Evolutionary conservation across 2,113 vertebrate species (phyloP), one percentile per base, ranked within the genome.

Genomic region (Aplodontia rufa): DNA sequence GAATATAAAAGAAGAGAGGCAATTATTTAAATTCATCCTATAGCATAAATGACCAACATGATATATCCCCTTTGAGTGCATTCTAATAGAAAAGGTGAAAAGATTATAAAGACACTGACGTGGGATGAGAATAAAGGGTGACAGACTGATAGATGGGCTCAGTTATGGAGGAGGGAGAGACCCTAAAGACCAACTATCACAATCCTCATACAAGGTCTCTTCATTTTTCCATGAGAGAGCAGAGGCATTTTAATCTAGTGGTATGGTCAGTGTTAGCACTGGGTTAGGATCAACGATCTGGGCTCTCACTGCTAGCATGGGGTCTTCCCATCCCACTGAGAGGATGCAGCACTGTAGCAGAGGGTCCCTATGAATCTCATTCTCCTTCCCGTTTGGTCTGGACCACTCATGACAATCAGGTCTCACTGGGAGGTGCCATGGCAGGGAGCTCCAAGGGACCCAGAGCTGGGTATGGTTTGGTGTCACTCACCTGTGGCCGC

Each of bases 401-500:
- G 2, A 37, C 35, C 35, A 71, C 13, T 28, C 22, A 26, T 78
- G 35, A 49, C 64, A 71, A 17, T 20, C 51, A 49, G 47, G 64
- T 53, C 28, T 64, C 9, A 14, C 42, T 28, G n/a, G 82, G 62
- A 83, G 47, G 87, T 40, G 2, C 58, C 32, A 40, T 1, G 32
- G 26, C 3, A 14, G 12, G 49, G 6, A 51, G 68, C 49, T 35
- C 40, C 3, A 5, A 45, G 42, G 47, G 49, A 4, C 1, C 0
- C 6, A 71, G 45, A 45, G 16, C 45, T 35, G 22, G 10, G 37
- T 5, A 7, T 40, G 8, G 37, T 28, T 40, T 10, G 0, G 6
- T 22, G 37, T 80, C 83, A 97, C 98, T 98, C 91, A 99, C 98
- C 3, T 16, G 76, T 66, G 98, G 99, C 66, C 98, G 97, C 81